Percentiles rank a stretch among this genome's conserved stretches.
phyloP scores from a whole-genome alignment of 2,797 vertebrate species.

The Sylvia borin region DNA sequence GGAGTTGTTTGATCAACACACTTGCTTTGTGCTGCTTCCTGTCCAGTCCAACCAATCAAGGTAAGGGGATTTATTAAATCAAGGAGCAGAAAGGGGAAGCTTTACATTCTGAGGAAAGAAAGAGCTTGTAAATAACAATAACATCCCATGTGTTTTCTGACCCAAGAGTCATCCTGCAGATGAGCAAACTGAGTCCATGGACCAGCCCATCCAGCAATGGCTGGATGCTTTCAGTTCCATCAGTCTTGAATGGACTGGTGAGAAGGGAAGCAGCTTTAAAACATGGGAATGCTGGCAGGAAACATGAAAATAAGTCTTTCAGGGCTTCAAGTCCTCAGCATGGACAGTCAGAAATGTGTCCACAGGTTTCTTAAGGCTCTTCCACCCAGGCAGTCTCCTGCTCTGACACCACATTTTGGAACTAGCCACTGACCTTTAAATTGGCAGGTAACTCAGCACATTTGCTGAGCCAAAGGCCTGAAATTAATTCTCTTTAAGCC shows the following conservation, averaged over 20 bases:
- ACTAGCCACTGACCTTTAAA: neutral
- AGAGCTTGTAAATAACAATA: neutral
- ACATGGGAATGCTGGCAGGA: neutral
- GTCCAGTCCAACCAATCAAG: neutral
- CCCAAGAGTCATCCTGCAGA: neutral
- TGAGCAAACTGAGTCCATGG: neutral
- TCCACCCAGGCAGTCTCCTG: neutral
- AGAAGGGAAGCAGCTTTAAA: neutral
- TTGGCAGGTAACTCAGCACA: neutral
- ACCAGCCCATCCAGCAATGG: neutral
- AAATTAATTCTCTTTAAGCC: neutral
- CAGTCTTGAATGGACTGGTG: neutral
- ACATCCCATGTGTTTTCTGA: neutral
- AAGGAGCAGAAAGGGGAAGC: neutral
- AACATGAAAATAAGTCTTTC: neutral
- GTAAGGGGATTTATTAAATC: neutral
- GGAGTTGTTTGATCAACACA: neutral
- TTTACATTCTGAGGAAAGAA: neutral
- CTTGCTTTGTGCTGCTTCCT: neutral
- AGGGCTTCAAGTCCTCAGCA: neutral
- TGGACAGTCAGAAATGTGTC: neutral
- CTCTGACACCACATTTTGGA: neutral
- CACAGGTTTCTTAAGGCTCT: neutral
- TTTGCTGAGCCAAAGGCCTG: neutral
- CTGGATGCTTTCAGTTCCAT: neutral